Evolutionary conservation across 2,888 invertebrate genomes (phyloP), one percentile per base, ranked within the genome.

Genomic region (Leptura quadrifasciata): DNA sequence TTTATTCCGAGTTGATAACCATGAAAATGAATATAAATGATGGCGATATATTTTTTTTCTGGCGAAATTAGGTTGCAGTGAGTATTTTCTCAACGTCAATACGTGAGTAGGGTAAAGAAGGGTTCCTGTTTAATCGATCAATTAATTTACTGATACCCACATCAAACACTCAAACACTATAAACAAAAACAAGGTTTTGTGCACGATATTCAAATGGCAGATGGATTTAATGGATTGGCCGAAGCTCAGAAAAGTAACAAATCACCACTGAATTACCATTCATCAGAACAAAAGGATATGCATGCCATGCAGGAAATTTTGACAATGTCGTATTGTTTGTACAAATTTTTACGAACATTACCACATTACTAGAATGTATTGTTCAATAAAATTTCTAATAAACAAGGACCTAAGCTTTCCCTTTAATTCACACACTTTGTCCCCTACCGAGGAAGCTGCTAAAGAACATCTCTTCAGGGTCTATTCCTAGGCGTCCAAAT

Each of bases 141-240:
- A 61, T 71, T 71, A 71, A 71, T 71, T 71, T 61, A 47, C 24
- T 71, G 71, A 47, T 71, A 57, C 71, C 71, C 71, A 71, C 60
- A 71, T 61, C 71, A 61, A 57, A 15, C 60, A 68, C 57, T 68
- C 55, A 5, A 55, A 27, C 52, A 47, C 47, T 55, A 57, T 47
- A 68, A 55, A 68, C 68, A 68, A 68, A 69, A 69, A 58, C 69
- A 39, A 35, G 24, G 39, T 58, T 58, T 58, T 35, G 69, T 39
- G 39, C n/a, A 21, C 18, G 31, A 60, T 58, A 55, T 55, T 31
- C 57, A 31, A 68, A 68, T 57, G 17, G n/a, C n/a, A 24, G 65
- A 54, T n/a, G 47, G 65, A 57, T 57, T 21, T 21, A 47, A 47
- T n/a, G n/a, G 47, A 47, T 47, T n/a, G 6, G 47, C 47, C 2